Percentiles rank a stretch among this genome's conserved stretches.
These are phyloP conservation scores for Archilochus colubris DNA, from an alignment of 2,113 vertebrate species.

Conservation along the genomic window DNA sequence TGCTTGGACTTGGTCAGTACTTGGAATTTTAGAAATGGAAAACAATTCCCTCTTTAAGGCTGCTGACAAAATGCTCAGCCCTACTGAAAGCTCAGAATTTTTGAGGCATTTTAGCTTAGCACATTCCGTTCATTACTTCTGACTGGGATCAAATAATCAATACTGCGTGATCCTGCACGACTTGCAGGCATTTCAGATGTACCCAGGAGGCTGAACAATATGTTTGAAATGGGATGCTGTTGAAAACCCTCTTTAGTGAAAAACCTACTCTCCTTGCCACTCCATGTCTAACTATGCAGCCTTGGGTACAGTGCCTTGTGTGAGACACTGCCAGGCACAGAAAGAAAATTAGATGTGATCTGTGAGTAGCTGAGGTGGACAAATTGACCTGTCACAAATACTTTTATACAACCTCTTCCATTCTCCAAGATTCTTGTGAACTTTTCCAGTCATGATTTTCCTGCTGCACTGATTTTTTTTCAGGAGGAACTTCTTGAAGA, in stretches of 20 bases:
- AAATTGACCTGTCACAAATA: background rate
- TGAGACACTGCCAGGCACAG: background rate
- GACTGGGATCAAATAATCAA: background rate
- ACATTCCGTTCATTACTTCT: background rate
- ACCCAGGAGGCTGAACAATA: background rate
- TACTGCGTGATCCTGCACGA: background rate
- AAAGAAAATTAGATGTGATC: background rate
- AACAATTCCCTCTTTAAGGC: background rate
- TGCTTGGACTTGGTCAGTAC: background rate
- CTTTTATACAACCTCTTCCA: background rate
- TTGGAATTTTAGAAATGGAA: background rate
- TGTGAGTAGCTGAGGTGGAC: background rate
- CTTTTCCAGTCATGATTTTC: background rate
- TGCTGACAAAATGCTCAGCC: background rate
- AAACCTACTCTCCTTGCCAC: background rate
- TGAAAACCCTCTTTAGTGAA: background rate
- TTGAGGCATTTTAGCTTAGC: background rate
- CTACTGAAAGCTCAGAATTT: background rate
- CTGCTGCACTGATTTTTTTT: background rate
- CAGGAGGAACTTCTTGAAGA: background rate
- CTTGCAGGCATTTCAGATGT: background rate
- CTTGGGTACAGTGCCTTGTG: background rate
- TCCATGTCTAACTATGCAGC: background rate
- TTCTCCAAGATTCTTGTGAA: background rate
- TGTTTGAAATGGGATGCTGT: background rate